Evolutionary conservation across 2,888 invertebrate species (phyloP), one percentile per base, ranked within the genome.

Genomic region (Melieria omissa): DNA sequence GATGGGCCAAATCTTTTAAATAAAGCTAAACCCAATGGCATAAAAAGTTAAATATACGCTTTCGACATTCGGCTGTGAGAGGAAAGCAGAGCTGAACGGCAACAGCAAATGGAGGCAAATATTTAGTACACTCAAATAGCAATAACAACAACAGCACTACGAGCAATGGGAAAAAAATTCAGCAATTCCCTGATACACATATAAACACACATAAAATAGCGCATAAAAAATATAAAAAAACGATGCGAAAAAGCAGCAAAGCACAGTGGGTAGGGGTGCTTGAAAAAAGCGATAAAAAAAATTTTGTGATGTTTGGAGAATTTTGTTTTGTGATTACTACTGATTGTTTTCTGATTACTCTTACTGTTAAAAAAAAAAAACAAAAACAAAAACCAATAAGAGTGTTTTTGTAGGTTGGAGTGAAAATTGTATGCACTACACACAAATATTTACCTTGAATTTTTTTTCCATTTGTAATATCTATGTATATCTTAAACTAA

Each of bases 1-100:
- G 29, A 1, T 29, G 29, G 29, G 29, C 58, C n/a, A 58, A 58
- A 41, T 42, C 61, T 61, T 61, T 61, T 44, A 61, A 61, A 61
- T 44, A 61, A 41, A 61, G 61, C 44, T 61, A 61, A 61, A 44
- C 61, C 61, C 61, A 4, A 41, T 5, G 41, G 58, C 16, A 58
- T 58, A 58, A 14, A 58, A 58, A 41, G 58, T 5, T 14, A 29
- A 14, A 57, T 14, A n/a, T 14, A 49, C 12, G 8, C 49, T 49
- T 49, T 29, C 29, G 29, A 3, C 29, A 29, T 29, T 29, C 9
- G 49, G 0, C 9, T 2, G 0, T 10, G 8, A 3, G 49, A 10
- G 12, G 49, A 49, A 9, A 49, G 12, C 49, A 49, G 8, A 49
- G 3, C 9, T 49, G 2, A 10, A 49, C 49, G 12, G 8, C 9